Evolutionary conservation across 2,888 invertebrate species (phyloP), one percentile per base, ranked within the genome.

Genomic region (Stenodera caucasica): DNA sequence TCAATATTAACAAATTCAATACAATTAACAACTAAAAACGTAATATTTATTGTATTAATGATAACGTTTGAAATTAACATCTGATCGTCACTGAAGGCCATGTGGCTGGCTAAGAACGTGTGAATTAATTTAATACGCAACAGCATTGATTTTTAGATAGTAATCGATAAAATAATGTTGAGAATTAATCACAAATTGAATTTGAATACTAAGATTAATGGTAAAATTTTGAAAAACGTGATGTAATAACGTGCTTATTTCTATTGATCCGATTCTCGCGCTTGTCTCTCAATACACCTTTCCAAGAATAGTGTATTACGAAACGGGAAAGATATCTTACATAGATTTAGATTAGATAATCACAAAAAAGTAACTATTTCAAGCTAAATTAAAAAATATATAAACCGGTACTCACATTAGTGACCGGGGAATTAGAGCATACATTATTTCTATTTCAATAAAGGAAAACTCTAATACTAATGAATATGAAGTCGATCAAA

Each of bases 351-450:
- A 30, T 30, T 30, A 30, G 30, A 30, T 30, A 30, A 30, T 30
- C 3, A 30, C 6, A 30, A 30, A 30, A n/a, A n/a, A 30, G 4
- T 30, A 30, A 30, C 8, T 26, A 26, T 26, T 5, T 26, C 26
- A 26, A 30, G 8, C 4, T 6, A 30, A n/a, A 35, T 15, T 32
- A 21, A 8, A 11, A 14, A 50, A 23, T 53, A 15, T 29, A 55
- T 56, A 59, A 55, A 49, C 50, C 57, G 65, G 60, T 75, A 78
- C 78, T 78, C 68, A 78, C 78, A 75, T 70, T 57, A 77, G 58
- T 58, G 73, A 72, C 68, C 74, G 72, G 55, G 78, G 77, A 67
- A 76, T 66, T 50, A 72, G 69, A 64, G 77, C 72, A 64, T 78
- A 77, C 78, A 78, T 78, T 75, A n/a, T n/a, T 75, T 77, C 69